Percentiles rank a stretch among this genome's conserved stretches.
phyloP scores from a whole-genome alignment of 2,888 invertebrate genomes.

The Andrena chrysosceles region DNA sequence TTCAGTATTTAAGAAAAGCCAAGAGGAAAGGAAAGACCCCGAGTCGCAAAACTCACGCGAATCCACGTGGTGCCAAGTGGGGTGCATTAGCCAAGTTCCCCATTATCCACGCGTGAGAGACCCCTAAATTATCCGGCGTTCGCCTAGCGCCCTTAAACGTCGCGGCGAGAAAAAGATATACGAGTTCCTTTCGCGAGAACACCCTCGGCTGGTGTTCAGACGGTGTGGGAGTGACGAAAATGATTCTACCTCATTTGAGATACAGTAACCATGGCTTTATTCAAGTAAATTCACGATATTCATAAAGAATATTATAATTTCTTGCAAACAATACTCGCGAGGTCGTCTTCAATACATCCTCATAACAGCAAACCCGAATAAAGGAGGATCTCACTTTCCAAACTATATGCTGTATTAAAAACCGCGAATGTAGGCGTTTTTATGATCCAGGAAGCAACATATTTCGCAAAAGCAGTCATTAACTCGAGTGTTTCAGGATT shows the following conservation, averaged over 20 bases:
- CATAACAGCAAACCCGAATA: too few species aligned
- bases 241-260: conserved; percentile 58
- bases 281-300: conserved; percentile 36
- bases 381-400: too few species aligned
- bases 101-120: conserved; percentile 84
- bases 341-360: too few species aligned
- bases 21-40: conserved; percentile 36
- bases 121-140: conserved; percentile 83
- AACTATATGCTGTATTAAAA: too few species aligned
- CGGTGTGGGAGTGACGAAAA: conserved; percentile 59
- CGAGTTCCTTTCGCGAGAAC: conserved; percentile 76
- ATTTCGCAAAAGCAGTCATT: conserved; percentile 5
- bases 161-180: conserved; percentile 83
- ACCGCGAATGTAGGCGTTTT: too few species aligned
- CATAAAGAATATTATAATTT: too few species aligned
- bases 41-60: conserved; percentile 74
- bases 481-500: conserved; percentile 66
- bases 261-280: background rate
- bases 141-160: conserved; percentile 73
- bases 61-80: conserved; percentile 82
- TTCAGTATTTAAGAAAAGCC: conserved; percentile 33
- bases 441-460: too few species aligned
- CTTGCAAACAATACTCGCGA: too few species aligned
- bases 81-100: conserved; percentile 84
- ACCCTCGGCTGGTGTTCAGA: conserved; percentile 55